Conservation (phyloP, 2,113 vertebrate genomes). For the Psilopogon haemacephalus region DNA sequence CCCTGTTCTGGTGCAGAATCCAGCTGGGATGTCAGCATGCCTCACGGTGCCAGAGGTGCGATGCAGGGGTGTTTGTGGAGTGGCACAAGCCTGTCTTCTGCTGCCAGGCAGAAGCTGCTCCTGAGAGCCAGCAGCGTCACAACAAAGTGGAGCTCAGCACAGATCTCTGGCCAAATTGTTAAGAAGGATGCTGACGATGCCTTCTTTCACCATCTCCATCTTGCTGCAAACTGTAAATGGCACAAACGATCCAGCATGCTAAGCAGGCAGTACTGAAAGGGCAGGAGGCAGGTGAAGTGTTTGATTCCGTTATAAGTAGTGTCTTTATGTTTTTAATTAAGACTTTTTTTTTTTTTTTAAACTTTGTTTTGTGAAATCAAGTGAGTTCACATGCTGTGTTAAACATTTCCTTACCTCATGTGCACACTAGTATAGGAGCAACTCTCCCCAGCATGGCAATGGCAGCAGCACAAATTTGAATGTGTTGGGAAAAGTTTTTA, state of each 20-base stretch:
- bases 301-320: background rate
- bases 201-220: background rate
- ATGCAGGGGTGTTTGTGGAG: background rate
- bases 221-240: background rate
- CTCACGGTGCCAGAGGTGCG: rapidly evolving
- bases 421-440: background rate
- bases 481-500: rapidly evolving
- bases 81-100: background rate
- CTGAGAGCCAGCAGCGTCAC: background rate
- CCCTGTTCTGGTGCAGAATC: no score
- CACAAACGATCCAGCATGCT: background rate
- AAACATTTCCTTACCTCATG: background rate
- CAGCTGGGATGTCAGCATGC: rapidly evolving
- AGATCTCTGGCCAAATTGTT: background rate
- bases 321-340: background rate
- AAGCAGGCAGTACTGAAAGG: background rate
- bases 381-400: background rate
- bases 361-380: background rate
- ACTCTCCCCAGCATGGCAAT: rapidly evolving
- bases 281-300: background rate
- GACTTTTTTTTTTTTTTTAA: background rate
- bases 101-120: background rate
- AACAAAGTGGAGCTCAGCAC: background rate
- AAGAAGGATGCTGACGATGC: background rate
- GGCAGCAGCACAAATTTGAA: rapidly evolving